Conservation (phyloP, 92 coral and sea anemone genomes). For the Actinernus sp. region DNA sequence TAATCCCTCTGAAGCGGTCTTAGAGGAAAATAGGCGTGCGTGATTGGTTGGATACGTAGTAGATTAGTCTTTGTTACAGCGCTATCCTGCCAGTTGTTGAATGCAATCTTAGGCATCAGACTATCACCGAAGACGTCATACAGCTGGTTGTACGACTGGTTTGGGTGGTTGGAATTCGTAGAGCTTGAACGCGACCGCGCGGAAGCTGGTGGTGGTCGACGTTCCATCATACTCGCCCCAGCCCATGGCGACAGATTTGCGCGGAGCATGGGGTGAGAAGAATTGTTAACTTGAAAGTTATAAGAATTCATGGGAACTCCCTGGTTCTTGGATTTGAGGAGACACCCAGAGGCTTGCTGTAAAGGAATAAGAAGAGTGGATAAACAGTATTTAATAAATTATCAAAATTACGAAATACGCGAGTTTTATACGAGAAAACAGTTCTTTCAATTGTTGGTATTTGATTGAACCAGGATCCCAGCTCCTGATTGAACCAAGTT, state of each 20-base stretch:
- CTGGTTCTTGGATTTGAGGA: conserved; percentile 70
- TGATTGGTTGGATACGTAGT: conserved; percentile 81
- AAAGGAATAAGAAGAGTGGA: not conserved
- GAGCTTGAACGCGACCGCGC: conserved; percentile 75
- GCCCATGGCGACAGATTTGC: conserved; percentile 89
- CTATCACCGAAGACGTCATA: conserved; percentile 90
- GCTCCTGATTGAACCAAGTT: too few species aligned
- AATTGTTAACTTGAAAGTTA: conserved; percentile 69
- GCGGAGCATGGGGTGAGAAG: conserved; percentile 83
- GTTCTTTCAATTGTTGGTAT: too few species aligned
- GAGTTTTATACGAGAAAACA: too few species aligned
- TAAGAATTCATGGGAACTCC: conserved; percentile 67
- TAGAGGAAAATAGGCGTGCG: conserved; percentile 89
- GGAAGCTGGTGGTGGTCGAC: conserved; percentile 73
- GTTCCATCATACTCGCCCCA: conserved; percentile 73
- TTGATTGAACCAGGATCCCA: too few species aligned
- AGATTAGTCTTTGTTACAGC: conserved; percentile 76
- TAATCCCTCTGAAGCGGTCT: conserved; percentile 82
- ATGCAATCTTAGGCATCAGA: conserved; percentile 75
- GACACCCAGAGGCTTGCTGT: conserved; percentile 88
- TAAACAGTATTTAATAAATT: too few species aligned
- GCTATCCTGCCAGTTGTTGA: conserved; percentile 93
- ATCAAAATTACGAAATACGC: too few species aligned
- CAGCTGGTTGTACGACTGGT: conserved; percentile 78
- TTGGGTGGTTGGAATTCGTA: conserved; percentile 56